phyloP scores from a whole-genome alignment of 1,140 invertebrate species.

The Drosophila rufa region DNA sequence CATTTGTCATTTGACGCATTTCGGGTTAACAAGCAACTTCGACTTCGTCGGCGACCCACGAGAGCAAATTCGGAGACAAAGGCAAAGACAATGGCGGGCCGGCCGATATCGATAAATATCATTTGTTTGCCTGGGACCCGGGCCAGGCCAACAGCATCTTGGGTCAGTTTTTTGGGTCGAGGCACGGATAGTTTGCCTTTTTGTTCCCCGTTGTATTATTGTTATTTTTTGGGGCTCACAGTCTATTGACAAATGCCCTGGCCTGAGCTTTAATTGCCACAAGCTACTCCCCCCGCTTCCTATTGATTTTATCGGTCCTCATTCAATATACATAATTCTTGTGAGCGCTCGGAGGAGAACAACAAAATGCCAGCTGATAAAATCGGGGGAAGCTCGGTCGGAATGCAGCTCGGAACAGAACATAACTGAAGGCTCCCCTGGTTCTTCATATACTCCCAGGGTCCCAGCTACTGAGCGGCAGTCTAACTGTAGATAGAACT shows the following conservation, averaged over 20 bases:
- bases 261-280: constrained; percentile 65
- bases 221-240: constrained; percentile 16
- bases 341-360: constrained; percentile 27
- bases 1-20: constrained; percentile 82
- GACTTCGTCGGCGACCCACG: constrained; percentile 42
- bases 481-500: constrained; percentile 46
- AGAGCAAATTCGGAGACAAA: constrained; percentile 26
- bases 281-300: constrained; percentile 9
- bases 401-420: constrained; percentile 7
- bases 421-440: neutral
- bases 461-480: constrained; percentile 1
- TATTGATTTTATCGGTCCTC: constrained; percentile 47
- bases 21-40: constrained; percentile 71
- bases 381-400: constrained; percentile 40
- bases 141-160: constrained; percentile 32
- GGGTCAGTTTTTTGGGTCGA: constrained; percentile 61
- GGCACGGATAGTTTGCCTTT: constrained; percentile 30
- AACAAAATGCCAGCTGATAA: constrained; percentile 49
- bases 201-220: constrained; percentile 5
- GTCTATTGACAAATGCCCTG: constrained; percentile 68
- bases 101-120: constrained; percentile 62
- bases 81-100: constrained; percentile 58
- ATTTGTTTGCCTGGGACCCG: constrained; percentile 49
- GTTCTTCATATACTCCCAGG: neutral
- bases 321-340: constrained; percentile 66